Percentiles rank a stretch among this genome's conserved stretches.
phyloP scores from a whole-genome alignment of 1,140 invertebrate genomes.

The Schlechtendalia chinensis region DNA sequence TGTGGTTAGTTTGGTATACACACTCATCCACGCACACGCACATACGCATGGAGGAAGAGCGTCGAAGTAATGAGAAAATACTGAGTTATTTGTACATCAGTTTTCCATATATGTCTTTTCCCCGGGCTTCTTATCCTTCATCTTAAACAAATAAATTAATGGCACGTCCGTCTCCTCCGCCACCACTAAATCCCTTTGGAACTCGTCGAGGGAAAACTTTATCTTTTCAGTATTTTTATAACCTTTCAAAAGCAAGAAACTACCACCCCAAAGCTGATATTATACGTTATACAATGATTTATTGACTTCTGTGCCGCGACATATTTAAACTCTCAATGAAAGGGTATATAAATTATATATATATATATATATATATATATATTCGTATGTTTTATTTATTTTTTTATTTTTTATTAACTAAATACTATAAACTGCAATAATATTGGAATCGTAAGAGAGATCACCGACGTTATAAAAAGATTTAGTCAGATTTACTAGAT shows the following conservation, averaged over 20 bases:
- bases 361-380: too few relatives aligned
- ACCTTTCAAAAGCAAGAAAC: slow-evolving; percentile 17
- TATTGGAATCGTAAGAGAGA: not conserved
- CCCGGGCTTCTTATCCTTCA: slow-evolving; percentile 27
- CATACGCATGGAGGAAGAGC: not conserved
- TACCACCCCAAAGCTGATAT: slow-evolving; percentile 1
- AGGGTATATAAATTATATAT: too few relatives aligned
- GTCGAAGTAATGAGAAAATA: slow-evolving; percentile 24
- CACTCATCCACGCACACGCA: not conserved
- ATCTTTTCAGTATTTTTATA: slow-evolving; percentile 39
- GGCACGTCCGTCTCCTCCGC: slow-evolving; percentile 1
- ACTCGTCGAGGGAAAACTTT: slow-evolving; percentile 24
- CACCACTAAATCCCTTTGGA: slow-evolving; percentile 18
- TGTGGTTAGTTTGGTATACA: not conserved
- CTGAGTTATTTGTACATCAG: slow-evolving; percentile 35
- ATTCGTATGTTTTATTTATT: not conserved
- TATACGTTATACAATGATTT: slow-evolving; percentile 2
- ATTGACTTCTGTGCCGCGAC: not conserved
- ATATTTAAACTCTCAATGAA: slow-evolving; percentile 10
- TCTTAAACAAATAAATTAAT: slow-evolving; percentile 42
- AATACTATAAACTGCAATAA: not conserved
- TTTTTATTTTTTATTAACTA: not conserved
- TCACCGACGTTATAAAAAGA: not conserved
- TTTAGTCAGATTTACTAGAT: not conserved
- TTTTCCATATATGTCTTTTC: slow-evolving; percentile 34